Conservation (phyloP, 2,113 vertebrate species). For the Phocoena phocoena region DNA sequence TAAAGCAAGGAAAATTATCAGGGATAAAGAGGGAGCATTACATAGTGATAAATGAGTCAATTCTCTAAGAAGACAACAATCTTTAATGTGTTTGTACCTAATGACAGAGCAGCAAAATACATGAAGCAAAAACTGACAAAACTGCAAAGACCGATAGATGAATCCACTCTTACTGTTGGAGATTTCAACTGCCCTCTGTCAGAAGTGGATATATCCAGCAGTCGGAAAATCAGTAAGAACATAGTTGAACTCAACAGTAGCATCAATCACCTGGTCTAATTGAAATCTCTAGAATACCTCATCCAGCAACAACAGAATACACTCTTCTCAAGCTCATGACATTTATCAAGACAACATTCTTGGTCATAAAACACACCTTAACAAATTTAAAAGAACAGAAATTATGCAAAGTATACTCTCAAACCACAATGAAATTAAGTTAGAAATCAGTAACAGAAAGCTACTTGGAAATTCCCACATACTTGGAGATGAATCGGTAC, state of each 20-base stretch:
- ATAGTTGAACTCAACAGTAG: neutral
- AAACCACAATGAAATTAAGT: neutral
- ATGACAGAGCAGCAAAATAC: neutral
- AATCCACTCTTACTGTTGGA: neutral
- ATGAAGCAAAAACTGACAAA: neutral
- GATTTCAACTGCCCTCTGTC: neutral
- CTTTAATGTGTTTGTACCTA: neutral
- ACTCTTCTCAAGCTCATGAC: neutral
- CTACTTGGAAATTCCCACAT: neutral
- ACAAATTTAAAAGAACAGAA: neutral
- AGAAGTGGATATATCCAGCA: neutral
- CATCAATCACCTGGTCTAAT: neutral
- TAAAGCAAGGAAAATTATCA: neutral
- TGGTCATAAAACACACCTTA: neutral
- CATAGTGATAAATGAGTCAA: neutral
- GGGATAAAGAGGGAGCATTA: neutral
- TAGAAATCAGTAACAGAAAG: neutral
- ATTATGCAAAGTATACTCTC: neutral
- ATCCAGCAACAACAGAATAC: neutral
- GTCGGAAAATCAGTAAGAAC: neutral
- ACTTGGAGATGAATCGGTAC: neutral
- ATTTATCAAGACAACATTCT: neutral
- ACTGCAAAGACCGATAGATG: neutral
- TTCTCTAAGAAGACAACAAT: neutral
- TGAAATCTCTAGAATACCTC: neutral